Percentiles rank a stretch among this genome's conserved stretches.
These are phyloP conservation scores for Hesperia comma DNA, from an alignment of 2,888 invertebrate genomes.

Conservation along the genomic window DNA sequence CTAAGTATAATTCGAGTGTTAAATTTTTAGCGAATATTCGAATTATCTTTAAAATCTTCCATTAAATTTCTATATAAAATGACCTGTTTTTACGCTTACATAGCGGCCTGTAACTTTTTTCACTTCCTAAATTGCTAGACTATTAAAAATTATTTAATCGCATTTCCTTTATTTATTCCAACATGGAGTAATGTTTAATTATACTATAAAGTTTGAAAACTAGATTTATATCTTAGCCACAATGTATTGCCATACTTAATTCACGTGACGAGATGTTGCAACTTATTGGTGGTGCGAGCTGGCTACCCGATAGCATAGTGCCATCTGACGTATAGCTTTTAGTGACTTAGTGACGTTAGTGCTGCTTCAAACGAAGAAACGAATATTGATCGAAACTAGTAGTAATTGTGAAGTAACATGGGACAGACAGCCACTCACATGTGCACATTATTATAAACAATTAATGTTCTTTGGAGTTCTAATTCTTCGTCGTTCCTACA, in stretches of 20 bases:
- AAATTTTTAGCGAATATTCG: conserved; percentile 28
- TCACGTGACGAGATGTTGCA: conserved; percentile 49
- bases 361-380: conserved; percentile 78
- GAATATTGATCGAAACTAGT: conserved; percentile 77
- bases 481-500: conserved; percentile 75
- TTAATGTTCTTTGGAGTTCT: conserved; percentile 48
- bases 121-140: conserved; percentile 15
- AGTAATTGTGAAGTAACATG: conserved; percentile 63
- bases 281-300: conserved; percentile 48
- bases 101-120: conserved; percentile 15
- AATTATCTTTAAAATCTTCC: conserved; percentile 1
- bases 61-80: conserved; percentile 3
- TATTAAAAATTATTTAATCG: conserved; percentile 13
- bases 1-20: conserved; percentile 15
- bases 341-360: conserved; percentile 69
- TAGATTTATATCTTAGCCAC: conserved; percentile 40
- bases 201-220: conserved; percentile 19
- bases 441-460: conserved; percentile 53
- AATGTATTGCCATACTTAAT: conserved; percentile 39
- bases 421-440: conserved; percentile 23
- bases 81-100: conserved; percentile 15
- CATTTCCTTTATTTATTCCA: conserved; percentile 17
- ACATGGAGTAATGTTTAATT: conserved; percentile 8
- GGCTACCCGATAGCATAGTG: conserved; percentile 75
- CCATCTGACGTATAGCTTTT: conserved; percentile 81